Conservation (phyloP, 2,113 vertebrate genomes). For the Istiophorus platypterus region DNA sequence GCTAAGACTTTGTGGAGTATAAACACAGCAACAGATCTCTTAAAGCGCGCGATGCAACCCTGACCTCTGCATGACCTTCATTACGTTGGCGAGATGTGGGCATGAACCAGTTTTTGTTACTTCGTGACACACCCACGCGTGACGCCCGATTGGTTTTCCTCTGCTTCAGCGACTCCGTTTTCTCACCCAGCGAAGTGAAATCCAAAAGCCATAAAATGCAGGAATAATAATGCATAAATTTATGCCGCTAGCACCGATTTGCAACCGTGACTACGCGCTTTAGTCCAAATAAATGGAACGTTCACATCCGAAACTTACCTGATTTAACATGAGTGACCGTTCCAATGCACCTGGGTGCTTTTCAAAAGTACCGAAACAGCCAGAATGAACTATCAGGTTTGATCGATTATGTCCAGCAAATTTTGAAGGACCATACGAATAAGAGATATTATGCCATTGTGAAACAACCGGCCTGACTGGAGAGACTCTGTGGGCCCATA, state of each 20-base stretch:
- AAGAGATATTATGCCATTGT: too few species aligned
- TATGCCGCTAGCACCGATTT: too few species aligned
- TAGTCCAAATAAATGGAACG: neutral
- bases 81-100: conserved; percentile 3
- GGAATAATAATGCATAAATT: neutral
- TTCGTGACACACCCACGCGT: conserved; percentile 31
- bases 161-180: neutral
- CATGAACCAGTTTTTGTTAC: conserved; percentile 6
- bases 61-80: conserved; percentile 30
- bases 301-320: too few species aligned
- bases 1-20: conserved; percentile 52
- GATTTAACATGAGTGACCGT: too few species aligned
- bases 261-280: too few species aligned
- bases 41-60: conserved; percentile 1
- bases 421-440: too few species aligned
- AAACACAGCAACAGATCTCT: conserved; percentile 28
- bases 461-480: too few species aligned
- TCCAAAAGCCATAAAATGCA: neutral
- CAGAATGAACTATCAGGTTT: too few species aligned
- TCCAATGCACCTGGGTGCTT: too few species aligned
- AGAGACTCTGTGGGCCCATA: too few species aligned
- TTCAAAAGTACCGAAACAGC: too few species aligned
- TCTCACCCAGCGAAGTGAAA: conserved; percentile 4
- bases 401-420: too few species aligned
- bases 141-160: neutral